Evolutionary conservation across 2,113 vertebrate species (phyloP).

Genomic region (Merops nubicus): DNA sequence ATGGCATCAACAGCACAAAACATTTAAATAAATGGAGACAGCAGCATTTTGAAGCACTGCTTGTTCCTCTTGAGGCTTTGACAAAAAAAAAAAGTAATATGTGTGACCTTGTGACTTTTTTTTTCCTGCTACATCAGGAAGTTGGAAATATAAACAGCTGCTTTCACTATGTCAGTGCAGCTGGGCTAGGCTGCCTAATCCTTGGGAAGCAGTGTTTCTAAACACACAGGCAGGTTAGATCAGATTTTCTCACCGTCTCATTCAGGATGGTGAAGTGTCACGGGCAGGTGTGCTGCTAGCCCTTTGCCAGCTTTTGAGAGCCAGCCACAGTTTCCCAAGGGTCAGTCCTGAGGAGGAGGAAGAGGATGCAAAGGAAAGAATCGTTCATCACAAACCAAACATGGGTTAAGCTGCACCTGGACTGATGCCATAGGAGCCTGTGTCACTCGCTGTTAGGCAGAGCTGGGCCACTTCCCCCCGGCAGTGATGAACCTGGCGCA

Average conservation of each 20-base stretch:
- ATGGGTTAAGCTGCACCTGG: accelerated
- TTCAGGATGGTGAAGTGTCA: background rate
- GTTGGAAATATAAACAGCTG: slow-evolving; percentile 5
- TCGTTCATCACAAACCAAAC: background rate
- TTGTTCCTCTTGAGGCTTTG: background rate
- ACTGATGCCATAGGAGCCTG: background rate
- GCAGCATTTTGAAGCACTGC: background rate
- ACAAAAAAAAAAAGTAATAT: background rate
- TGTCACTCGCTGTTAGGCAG: background rate
- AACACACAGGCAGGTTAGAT: slow-evolving; percentile 40
- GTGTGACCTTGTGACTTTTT: background rate
- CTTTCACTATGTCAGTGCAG: background rate
- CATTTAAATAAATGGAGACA: background rate
- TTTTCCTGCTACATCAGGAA: background rate
- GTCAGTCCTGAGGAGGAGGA: background rate
- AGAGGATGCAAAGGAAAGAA: background rate
- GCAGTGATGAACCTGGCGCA: accelerated
- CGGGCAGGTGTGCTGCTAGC: background rate
- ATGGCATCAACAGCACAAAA: background rate
- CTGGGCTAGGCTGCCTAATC: background rate
- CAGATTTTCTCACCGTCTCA: slow-evolving; percentile 38
- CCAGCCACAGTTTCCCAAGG: background rate
- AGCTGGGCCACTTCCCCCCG: accelerated
- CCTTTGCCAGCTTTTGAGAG: slow-evolving; percentile 17
- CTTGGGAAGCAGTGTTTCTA: background rate